These are phyloP conservation scores for Zaprionus davidi DNA, from an alignment of 1,140 invertebrate genomes.

Conservation along the genomic window DNA sequence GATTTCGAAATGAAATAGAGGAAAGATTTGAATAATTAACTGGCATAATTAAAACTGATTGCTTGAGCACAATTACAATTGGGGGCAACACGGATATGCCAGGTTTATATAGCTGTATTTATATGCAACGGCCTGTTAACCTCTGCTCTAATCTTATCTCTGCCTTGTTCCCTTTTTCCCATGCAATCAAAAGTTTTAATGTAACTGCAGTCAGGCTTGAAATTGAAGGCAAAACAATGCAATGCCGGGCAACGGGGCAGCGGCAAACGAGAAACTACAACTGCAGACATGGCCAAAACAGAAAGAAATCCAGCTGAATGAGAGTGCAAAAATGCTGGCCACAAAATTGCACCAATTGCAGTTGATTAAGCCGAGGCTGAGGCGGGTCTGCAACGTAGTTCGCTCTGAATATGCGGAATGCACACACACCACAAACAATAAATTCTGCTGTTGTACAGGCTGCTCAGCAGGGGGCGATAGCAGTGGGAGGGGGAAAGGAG, in stretches of 20 bases:
- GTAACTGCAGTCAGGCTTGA: constrained; percentile 64
- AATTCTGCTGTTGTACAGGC: constrained; percentile 51
- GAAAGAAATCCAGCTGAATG: constrained; percentile 49
- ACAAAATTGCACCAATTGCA: constrained; percentile 75
- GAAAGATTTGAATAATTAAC: neutral
- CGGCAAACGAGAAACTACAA: constrained; percentile 26
- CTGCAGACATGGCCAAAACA: constrained; percentile 10
- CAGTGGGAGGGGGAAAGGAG: neutral
- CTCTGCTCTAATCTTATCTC: constrained; percentile 33
- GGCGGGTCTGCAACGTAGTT: constrained; percentile 12
- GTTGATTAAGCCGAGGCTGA: constrained; percentile 68
- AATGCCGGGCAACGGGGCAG: constrained; percentile 3
- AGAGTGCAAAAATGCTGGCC: constrained; percentile 64
- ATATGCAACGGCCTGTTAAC: constrained; percentile 12
- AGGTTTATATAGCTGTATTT: neutral
- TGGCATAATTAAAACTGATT: neutral
- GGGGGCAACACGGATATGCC: too few species aligned
- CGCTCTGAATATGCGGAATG: constrained; percentile 32
- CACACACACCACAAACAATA: constrained; percentile 75
- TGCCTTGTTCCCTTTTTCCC: constrained; percentile 14
- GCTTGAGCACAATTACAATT: neutral
- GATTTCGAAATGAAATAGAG: neutral
- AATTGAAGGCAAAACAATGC: constrained; percentile 58
- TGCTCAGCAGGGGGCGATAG: neutral
- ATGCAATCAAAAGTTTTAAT: constrained; percentile 77